Evolutionary conservation across 2,113 vertebrate species (phyloP).

Genomic region (Sciurus niger): DNA sequence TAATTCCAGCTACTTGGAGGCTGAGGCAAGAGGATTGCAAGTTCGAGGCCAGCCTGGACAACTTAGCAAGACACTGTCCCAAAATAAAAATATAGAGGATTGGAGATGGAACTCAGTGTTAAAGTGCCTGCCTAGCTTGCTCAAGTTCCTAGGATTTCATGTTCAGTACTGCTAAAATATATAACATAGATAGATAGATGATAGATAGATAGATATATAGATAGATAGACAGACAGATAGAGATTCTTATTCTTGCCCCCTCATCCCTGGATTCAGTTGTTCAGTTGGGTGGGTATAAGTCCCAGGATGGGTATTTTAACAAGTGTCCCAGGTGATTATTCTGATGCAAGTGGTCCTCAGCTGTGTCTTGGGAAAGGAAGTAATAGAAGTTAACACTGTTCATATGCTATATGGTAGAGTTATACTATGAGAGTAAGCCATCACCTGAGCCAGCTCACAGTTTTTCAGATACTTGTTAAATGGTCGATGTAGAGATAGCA

Average conservation of each 20-base stretch:
- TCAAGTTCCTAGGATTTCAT: too few relatives aligned
- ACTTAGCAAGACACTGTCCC: too few relatives aligned
- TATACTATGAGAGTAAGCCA: fast-evolving
- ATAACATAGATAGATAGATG: too few relatives aligned
- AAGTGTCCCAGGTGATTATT: neutral
- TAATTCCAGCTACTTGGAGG: too few relatives aligned
- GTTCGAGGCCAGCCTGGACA: too few relatives aligned
- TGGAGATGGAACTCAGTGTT: too few relatives aligned
- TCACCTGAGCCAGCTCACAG: neutral
- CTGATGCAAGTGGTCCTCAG: neutral
- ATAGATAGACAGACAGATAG: too few relatives aligned
- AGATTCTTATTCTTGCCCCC: neutral
- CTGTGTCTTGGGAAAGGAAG: neutral
- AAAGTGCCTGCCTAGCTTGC: too few relatives aligned
- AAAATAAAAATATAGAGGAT: too few relatives aligned
- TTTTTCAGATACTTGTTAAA: neutral
- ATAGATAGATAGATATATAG: neutral
- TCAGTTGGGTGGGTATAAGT: neutral
- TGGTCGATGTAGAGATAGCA: neutral
- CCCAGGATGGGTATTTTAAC: neutral
- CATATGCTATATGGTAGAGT: neutral
- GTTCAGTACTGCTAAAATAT: too few relatives aligned
- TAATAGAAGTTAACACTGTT: neutral
- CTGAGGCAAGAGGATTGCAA: too few relatives aligned
- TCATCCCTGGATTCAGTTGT: neutral